Evolutionary conservation across 2,797 vertebrate species (phyloP).

Genomic region (Myotis daubentonii): DNA sequence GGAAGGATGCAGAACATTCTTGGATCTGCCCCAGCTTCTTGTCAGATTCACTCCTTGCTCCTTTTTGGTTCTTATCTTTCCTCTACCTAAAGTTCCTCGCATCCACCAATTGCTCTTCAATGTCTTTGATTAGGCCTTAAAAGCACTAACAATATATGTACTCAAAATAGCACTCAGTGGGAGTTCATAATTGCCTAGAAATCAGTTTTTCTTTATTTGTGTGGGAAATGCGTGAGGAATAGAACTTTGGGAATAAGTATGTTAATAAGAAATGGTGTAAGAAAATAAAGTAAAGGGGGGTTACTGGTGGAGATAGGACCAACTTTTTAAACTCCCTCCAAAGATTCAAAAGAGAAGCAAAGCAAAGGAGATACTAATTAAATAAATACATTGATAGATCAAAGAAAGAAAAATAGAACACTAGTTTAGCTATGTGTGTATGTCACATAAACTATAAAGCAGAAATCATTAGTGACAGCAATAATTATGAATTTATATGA

Average conservation of each 20-base stretch:
- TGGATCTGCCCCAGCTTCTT: not conserved
- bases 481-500: constrained; percentile 18
- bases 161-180: not conserved
- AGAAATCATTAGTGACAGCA: not conserved
- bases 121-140: constrained; percentile 15
- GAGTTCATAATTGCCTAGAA: not conserved
- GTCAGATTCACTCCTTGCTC: not conserved
- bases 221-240: not conserved
- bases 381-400: not conserved
- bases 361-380: not conserved
- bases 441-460: constrained; percentile 15
- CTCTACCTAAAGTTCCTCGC: not conserved
- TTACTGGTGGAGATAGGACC: not conserved
- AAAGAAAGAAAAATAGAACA: not conserved
- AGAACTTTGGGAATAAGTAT: not conserved
- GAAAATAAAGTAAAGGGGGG: not conserved
- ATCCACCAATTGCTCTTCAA: not conserved
- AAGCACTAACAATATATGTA: not conserved
- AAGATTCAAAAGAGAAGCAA: not conserved
- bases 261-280: not conserved
- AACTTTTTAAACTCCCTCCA: not conserved
- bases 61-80: not conserved
- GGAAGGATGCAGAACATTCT: not conserved
- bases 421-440: not conserved
- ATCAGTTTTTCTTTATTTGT: not conserved